Evolutionary conservation across 2,888 invertebrate genomes (phyloP), one percentile per base, ranked within the genome.

Genomic region (Xiphydria camelus): DNA sequence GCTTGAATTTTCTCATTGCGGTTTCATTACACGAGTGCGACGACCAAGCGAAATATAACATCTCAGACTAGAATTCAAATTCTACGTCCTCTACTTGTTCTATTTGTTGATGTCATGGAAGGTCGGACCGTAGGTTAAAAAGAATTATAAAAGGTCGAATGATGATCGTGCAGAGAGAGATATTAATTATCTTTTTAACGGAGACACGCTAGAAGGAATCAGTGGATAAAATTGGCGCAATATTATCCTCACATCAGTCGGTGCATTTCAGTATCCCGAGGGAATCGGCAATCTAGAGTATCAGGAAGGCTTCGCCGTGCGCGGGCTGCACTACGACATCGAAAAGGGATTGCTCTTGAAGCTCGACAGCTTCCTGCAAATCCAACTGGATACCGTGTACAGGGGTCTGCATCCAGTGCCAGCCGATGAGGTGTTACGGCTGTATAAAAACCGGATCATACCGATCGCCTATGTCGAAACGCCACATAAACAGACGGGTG

Each of bases 301-400:
- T 74, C 86, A 88, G 68, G 91, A 94, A n/a, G 85, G 89, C 54
- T 98, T 95, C 82, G 94, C 96, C 10, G 92, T 97, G 1, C 83
- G 98, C 51, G 98, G 98, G 22, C 82, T 99, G n/a, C 98, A 98
- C 77, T 98, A 95, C 80, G 98, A 99, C 73, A 91, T 96, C 67
- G 89, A 93, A 76, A 94, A 94, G 77, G 95, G 97, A 2, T 78
- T 96, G 9, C 80, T 98, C 17, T 79, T 98, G 61, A 98, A 98
- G 76, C 80, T 98, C 61, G 97, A 98, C 77, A 93, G 94, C 2
- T 98, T 96, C 76, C 83, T 96, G 57, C 94, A 97, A 83, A 94
- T 98, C 57, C 97, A 98, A 76, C 83, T 94, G 71, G 97, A 94
- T 34, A 88, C 94, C 1, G 95, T 96, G 1, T 96, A 94, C 75